Percentiles rank a stretch among this genome's conserved stretches.
phyloP scores from a whole-genome alignment of 2,888 invertebrate genomes.

The Allacma fusca region DNA sequence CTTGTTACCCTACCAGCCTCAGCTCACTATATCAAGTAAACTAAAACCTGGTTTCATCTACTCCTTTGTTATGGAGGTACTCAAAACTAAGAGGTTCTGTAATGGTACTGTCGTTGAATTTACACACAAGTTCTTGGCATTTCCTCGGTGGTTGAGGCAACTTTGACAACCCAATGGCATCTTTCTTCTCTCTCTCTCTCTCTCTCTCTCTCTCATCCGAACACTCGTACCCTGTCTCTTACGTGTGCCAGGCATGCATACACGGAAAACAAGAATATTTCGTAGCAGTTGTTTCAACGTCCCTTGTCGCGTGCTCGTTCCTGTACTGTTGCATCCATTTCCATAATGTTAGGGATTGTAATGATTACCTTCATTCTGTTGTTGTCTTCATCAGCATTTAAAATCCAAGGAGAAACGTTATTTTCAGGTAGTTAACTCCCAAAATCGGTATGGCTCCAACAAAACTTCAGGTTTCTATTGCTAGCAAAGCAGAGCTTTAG shows the following conservation, averaged over 20 bases:
- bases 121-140: slow-evolving; percentile 14
- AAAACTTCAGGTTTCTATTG: not conserved
- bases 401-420: not conserved
- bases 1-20: slow-evolving; percentile 11
- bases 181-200: slow-evolving; percentile 1
- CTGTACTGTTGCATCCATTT: not conserved
- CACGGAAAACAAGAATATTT: not conserved
- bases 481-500: not conserved
- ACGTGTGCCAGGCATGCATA: slow-evolving; percentile 2
- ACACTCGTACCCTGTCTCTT: not conserved
- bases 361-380: not conserved
- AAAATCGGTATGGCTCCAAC: not conserved
- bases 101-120: slow-evolving; percentile 4
- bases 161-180: slow-evolving; percentile 11
- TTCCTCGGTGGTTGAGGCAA: not conserved
- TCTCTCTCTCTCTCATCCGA: not conserved
- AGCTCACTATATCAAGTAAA: slow-evolving; percentile 6
- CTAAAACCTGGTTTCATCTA: slow-evolving; percentile 17
- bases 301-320: slow-evolving; percentile 6
- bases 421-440: not conserved
- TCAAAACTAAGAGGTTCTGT: slow-evolving; percentile 16
- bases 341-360: not conserved
- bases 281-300: slow-evolving; percentile 2
- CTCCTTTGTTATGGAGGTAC: slow-evolving; percentile 22
- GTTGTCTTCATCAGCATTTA: slow-evolving; percentile 1